phyloP scores from a whole-genome alignment of 2,113 vertebrate genomes.

The Chloropsis cyanopogon region DNA sequence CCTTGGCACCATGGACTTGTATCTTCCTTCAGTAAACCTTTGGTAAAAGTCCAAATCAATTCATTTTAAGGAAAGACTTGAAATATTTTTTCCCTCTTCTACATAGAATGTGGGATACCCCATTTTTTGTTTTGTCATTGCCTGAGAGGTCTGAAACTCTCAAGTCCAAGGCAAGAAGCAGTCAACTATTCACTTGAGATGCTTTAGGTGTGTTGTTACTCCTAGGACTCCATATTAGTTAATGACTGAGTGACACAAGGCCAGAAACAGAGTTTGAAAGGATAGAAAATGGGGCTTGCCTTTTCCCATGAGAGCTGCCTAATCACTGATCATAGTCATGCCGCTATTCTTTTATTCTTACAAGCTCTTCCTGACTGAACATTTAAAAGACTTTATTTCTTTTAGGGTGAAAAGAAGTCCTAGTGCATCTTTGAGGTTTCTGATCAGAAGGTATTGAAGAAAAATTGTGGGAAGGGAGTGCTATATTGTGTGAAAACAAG shows the following conservation, averaged over 20 bases:
- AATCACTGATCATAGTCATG: not conserved
- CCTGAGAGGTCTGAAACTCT: not conserved
- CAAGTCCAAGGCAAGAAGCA: not conserved
- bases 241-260: not conserved
- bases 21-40: not conserved
- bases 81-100: not conserved
- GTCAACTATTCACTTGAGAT: not conserved
- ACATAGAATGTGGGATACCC: fast-evolving
- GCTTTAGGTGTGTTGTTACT: not conserved
- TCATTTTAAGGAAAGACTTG: not conserved
- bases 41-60: not conserved
- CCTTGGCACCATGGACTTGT: no score
- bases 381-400: not conserved
- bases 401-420: not conserved
- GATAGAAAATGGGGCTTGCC: not conserved
- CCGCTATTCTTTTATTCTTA: not conserved
- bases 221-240: not conserved
- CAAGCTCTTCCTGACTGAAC: not conserved
- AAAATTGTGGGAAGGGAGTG: not conserved
- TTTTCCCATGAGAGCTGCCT: not conserved
- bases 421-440: not conserved
- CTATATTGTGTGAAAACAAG: not conserved
- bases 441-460: not conserved
- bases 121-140: not conserved
- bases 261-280: not conserved